Base-by-base conservation (phyloP, 1,140 invertebrate genomes). In the Ectropis grisescens region DNA sequence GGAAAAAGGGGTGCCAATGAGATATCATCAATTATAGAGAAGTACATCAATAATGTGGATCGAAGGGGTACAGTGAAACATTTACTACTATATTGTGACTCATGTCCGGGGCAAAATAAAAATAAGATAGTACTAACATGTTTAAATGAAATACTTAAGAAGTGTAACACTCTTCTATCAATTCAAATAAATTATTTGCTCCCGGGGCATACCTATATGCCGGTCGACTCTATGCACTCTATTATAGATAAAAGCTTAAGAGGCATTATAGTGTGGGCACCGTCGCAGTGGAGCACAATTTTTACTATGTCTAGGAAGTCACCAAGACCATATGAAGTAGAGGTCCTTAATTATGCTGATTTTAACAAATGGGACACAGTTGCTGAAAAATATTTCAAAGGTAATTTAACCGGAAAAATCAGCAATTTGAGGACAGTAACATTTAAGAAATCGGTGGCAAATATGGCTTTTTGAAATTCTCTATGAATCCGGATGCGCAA, bases 101-200 rank as follows among this genome's bases (percentile, higher is more conserved):
- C 4, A 4, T 26, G 24, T 10, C 24, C 24, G 2, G 24, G 24
- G 4, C 24, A 26, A 26, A 26, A 26, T 26, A 26, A 10, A 10
- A 26, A 26, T 10, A 26, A 26, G n/a, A 26, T 10, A 4, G 24
- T 26, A 7, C 10, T 26, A 10, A 10, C 24, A 4, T n/a, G 6
- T 2, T n/a, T 26, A 6, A 2, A 10, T 10, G 3, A 26, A 26
- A n/a, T 6, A n/a, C n/a, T n/a, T 2, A 4, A 26, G 10, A 26
- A 3, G 4, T 26, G 10, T 6, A 26, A 26, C 3, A 19, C 16
- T 19, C 8, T 3, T 19, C 16, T 8, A 26, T n/a, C 24, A 2
- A 44, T 53, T 10, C 34, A 36, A 30, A 29, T 57, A 2, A 57
- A 41, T 34, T 57, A 33, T 33, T 15, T 58, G 8, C 11, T 58